A percentile compares a stretch with the other conserved stretches of the same genome.
Evolutionary conservation across 2,888 invertebrate species (phyloP).

Genomic region (Dexiosoma caninum): DNA sequence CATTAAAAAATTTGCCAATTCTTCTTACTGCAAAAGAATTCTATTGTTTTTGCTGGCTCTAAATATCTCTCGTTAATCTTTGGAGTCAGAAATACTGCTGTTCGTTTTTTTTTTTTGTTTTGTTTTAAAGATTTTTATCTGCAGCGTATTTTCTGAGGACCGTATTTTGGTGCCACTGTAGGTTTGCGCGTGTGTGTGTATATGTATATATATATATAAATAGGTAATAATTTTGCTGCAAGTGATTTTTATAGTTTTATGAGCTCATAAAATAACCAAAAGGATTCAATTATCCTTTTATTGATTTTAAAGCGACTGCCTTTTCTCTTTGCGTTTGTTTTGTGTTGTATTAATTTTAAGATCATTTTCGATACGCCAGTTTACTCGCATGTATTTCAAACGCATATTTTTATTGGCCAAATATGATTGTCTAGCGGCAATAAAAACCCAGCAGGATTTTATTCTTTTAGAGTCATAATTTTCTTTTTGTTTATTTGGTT

Average conservation of each 20-base stretch:
- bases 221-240: slow-evolving; percentile 43
- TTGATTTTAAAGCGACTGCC: slow-evolving; percentile 45
- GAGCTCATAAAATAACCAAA: slow-evolving; percentile 64
- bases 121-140: slow-evolving; percentile 50
- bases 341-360: slow-evolving; percentile 55
- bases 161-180: background rate
- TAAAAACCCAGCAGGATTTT: slow-evolving; percentile 58
- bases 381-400: slow-evolving; percentile 1
- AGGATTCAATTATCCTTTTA: slow-evolving; percentile 66
- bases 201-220: background rate
- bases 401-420: slow-evolving; percentile 49
- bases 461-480: slow-evolving; percentile 34
- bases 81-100: background rate
- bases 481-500: background rate
- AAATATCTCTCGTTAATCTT: background rate
- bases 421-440: slow-evolving; percentile 54
- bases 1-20: background rate
- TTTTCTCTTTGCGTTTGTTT: slow-evolving; percentile 8
- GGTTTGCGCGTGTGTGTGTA: background rate
- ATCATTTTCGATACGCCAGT: background rate
- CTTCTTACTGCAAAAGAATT: background rate
- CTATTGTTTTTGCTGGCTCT: background rate
- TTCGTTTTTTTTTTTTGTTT: slow-evolving; percentile 11
- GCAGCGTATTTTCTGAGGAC: slow-evolving; percentile 25
- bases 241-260: slow-evolving; percentile 63